phyloP scores from a whole-genome alignment of 1,140 invertebrate species.

The Ridgeia piscesae region DNA sequence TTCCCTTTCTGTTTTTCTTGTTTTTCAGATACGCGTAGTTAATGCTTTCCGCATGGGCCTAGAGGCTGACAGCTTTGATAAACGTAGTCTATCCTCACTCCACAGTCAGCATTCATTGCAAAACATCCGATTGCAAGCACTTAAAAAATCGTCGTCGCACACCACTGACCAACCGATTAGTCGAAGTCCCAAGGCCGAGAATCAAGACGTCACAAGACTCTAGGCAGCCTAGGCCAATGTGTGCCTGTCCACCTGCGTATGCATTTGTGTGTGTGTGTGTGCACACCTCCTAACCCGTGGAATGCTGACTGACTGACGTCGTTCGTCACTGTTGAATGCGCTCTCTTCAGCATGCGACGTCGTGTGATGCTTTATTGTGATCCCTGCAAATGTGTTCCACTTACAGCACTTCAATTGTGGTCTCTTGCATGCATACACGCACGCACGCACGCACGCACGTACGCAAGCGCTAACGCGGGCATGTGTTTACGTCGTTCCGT shows the following conservation, averaged over 20 bases:
- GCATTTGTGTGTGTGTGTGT: not conserved
- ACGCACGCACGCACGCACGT: too few relatives aligned
- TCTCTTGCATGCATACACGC: not conserved
- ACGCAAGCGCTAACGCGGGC: too few relatives aligned
- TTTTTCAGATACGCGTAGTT: conserved; percentile 94
- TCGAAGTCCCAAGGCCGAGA: conserved; percentile 3
- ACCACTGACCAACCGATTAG: conserved; percentile 8
- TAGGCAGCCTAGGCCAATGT: not conserved
- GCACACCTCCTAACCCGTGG: not conserved
- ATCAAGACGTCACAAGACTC: not conserved
- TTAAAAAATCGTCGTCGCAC: conserved; percentile 19
- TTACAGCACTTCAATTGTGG: not conserved
- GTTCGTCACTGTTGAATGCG: conserved; percentile 11
- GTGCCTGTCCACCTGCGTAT: conserved; percentile 8
- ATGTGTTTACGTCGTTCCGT: not conserved
- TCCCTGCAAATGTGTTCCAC: not conserved
- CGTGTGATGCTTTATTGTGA: not conserved
- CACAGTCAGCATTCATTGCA: conserved; percentile 54
- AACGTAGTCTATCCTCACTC: conserved; percentile 53
- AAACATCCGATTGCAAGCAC: conserved; percentile 30
- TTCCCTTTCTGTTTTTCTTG: conserved; percentile 41
- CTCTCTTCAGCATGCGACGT: conserved; percentile 1
- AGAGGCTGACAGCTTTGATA: conserved; percentile 73
- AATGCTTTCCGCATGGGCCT: conserved; percentile 98
- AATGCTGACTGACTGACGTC: not conserved